phyloP scores from a whole-genome alignment of 2,888 invertebrate genomes.

The Drosophila anomalata region DNA sequence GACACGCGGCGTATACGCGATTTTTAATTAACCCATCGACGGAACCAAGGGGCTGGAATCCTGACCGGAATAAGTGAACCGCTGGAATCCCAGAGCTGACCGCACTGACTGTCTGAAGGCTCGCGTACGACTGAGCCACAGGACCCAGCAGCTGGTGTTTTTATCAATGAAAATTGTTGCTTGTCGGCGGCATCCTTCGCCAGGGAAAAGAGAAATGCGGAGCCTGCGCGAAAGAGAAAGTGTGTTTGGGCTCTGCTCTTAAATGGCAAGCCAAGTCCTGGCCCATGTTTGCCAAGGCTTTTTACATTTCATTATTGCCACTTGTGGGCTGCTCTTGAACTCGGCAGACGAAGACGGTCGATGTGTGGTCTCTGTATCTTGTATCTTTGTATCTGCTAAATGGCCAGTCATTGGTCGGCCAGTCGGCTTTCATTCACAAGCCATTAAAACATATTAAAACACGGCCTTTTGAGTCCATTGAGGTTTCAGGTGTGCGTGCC shows the following conservation, averaged over 20 bases:
- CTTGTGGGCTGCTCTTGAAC: constrained; percentile 38
- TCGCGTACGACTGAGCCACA: constrained; percentile 70
- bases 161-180: constrained; percentile 78
- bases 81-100: constrained; percentile 3
- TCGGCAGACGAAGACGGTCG: constrained; percentile 5
- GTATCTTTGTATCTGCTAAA: not conserved
- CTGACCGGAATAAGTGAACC: not conserved
- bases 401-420: not conserved
- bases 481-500: constrained; percentile 25
- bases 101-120: constrained; percentile 52
- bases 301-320: constrained; percentile 42
- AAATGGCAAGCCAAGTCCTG: constrained; percentile 18
- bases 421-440: constrained; percentile 20
- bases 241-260: constrained; percentile 46
- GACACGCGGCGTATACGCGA: constrained; percentile 39
- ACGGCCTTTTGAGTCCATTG: not conserved
- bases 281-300: constrained; percentile 37
- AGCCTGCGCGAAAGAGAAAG: constrained; percentile 19
- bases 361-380: not conserved
- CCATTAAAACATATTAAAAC: not conserved
- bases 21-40: constrained; percentile 31
- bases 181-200: constrained; percentile 27
- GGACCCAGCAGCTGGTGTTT: constrained; percentile 64
- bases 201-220: constrained; percentile 27
- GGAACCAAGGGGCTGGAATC: not conserved